phyloP scores from a whole-genome alignment of 2,888 invertebrate species.

The Lutraria lutraria region DNA sequence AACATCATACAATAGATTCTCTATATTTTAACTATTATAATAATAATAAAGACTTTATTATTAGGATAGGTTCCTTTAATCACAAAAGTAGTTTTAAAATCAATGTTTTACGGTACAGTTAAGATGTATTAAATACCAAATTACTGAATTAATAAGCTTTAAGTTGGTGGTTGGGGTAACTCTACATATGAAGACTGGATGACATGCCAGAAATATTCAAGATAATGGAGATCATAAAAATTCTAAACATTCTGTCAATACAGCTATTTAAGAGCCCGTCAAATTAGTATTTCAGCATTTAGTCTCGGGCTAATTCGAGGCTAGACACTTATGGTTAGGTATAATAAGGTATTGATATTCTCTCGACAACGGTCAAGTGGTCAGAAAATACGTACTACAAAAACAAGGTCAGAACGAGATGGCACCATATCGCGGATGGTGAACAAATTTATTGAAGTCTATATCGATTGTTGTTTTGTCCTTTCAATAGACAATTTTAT shows the following conservation, averaged over 20 bases:
- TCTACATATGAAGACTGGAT: too few species aligned
- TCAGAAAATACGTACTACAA: neutral
- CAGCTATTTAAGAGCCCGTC: neutral
- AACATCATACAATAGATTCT: too few species aligned
- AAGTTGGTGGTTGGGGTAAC: too few species aligned
- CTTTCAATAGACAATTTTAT: constrained; percentile 12
- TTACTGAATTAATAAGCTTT: too few species aligned
- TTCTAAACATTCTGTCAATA: constrained; percentile 1
- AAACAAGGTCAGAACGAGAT: neutral
- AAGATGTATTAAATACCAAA: too few species aligned
- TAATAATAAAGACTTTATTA: too few species aligned
- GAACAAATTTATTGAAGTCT: constrained; percentile 12
- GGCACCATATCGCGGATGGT: neutral
- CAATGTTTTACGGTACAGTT: too few species aligned
- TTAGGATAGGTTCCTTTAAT: too few species aligned
- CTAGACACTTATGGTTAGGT: neutral
- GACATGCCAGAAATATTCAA: too few species aligned
- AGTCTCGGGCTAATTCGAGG: neutral
- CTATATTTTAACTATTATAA: too few species aligned
- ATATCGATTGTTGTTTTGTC: constrained; percentile 6
- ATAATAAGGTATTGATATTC: neutral
- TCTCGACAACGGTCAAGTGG: neutral
- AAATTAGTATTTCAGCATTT: constrained; percentile 3
- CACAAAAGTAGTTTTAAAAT: too few species aligned
- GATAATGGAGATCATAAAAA: neutral